Conservation (phyloP, 2,888 invertebrate species). For the Gymnocheta viridis region DNA sequence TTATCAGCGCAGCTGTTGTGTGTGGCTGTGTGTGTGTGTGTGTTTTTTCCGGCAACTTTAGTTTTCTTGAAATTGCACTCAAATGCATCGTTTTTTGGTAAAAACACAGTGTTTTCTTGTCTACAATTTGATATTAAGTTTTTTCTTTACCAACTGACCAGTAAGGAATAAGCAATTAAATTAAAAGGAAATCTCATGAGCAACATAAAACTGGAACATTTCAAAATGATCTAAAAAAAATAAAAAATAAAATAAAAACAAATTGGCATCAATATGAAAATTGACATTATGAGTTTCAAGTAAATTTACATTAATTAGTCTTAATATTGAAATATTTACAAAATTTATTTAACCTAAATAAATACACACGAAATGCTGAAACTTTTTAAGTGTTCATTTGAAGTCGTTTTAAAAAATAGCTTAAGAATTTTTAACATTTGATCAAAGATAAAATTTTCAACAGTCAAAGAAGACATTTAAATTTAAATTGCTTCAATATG, state of each 20-base stretch:
- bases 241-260: neutral
- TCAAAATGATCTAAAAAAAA: neutral
- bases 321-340: conserved; percentile 35
- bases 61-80: conserved; percentile 46
- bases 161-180: conserved; percentile 9
- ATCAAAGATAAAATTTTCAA: neutral
- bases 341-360: neutral
- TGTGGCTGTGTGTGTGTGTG: conserved; percentile 11
- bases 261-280: conserved; percentile 11
- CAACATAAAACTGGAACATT: conserved; percentile 11
- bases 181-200: conserved; percentile 20
- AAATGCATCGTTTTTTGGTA: conserved; percentile 53
- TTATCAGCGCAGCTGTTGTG: conserved; percentile 20
- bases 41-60: conserved; percentile 15
- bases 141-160: conserved; percentile 5
- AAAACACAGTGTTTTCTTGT: neutral
- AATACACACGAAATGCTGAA: neutral
- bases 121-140: neutral
- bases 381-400: neutral
- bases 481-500: no score
- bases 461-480: no score
- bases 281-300: neutral
- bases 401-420: neutral
- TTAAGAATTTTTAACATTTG: neutral
- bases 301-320: conserved; percentile 27